Evolutionary conservation across 2,113 vertebrate genomes (phyloP).

Genomic region (Ascaphus truei): DNA sequence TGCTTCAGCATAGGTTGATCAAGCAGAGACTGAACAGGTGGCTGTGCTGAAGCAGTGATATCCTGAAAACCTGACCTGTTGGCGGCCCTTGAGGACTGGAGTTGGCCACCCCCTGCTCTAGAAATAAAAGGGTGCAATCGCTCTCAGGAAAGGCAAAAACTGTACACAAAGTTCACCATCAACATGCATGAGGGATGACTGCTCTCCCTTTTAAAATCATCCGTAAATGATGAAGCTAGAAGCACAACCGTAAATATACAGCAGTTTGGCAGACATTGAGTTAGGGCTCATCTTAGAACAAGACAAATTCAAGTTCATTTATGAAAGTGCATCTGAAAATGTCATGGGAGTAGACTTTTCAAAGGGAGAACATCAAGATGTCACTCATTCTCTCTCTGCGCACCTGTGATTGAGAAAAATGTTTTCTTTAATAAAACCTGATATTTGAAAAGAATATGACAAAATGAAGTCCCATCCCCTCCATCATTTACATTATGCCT

Average conservation of each 20-base stretch:
- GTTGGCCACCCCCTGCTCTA: too few species aligned
- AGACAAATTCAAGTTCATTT: conserved; percentile 62
- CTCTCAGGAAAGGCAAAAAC: background rate
- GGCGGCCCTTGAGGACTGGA: too few species aligned
- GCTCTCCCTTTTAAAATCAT: conserved; percentile 43
- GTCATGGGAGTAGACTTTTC: conserved; percentile 63
- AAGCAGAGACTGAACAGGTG: too few species aligned
- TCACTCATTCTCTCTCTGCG: conserved; percentile 50
- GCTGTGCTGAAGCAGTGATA: background rate
- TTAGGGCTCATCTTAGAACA: conserved; percentile 45
- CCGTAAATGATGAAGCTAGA: conserved; percentile 51
- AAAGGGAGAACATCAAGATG: conserved; percentile 62
- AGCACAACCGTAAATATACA: conserved; percentile 49
- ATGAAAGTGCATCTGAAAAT: conserved; percentile 59
- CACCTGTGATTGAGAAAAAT: conserved; percentile 61
- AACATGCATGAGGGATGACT: conserved; percentile 37
- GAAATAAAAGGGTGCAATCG: too few species aligned
- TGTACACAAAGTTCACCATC: conserved; percentile 5
- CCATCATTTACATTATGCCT: conserved; percentile 57
- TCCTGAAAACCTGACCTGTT: background rate
- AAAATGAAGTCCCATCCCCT: conserved; percentile 52
- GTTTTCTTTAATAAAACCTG: conserved; percentile 67
- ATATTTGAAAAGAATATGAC: conserved; percentile 63
- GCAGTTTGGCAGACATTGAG: conserved; percentile 43
- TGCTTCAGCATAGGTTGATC: too few species aligned